Conservation (phyloP, 2,113 vertebrate species). For the Spizaetus ornatus region DNA sequence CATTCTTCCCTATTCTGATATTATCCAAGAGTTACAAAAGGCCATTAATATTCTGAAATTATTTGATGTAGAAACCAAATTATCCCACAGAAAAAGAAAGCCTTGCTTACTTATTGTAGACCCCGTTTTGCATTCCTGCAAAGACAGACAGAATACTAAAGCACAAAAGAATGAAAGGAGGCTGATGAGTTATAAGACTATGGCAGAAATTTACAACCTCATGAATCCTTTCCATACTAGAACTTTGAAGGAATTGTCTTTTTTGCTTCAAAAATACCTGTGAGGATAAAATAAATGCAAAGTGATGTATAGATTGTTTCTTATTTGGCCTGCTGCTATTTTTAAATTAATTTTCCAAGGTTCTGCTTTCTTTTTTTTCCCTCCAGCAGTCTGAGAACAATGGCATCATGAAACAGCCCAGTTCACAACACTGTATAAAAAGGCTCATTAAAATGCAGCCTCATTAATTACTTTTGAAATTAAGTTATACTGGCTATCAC, state of each 20-base stretch:
- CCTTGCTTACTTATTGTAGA: not conserved
- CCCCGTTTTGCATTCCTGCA: not conserved
- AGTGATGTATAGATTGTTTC: not conserved
- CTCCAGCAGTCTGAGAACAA: not conserved
- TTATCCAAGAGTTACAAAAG: not conserved
- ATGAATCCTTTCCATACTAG: not conserved
- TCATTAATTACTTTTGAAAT: constrained; percentile 62
- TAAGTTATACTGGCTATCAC: constrained; percentile 37
- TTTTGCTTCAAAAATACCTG: not conserved
- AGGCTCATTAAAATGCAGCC: constrained; percentile 39
- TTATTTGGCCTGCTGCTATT: not conserved
- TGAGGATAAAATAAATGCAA: not conserved
- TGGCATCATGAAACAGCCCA: not conserved
- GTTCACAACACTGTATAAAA: constrained; percentile 14
- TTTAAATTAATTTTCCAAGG: not conserved
- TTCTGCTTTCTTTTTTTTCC: not conserved
- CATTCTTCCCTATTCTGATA: not conserved
- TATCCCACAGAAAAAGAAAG: not conserved
- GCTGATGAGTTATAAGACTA: not conserved
- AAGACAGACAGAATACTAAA: not conserved
- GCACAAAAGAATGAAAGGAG: not conserved
- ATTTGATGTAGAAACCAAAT: constrained; percentile 24
- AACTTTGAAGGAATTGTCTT: not conserved
- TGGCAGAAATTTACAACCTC: not conserved
- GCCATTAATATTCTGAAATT: not conserved